phyloP scores from a whole-genome alignment of 2,797 vertebrate genomes.

The Enteromius treurensis region DNA sequence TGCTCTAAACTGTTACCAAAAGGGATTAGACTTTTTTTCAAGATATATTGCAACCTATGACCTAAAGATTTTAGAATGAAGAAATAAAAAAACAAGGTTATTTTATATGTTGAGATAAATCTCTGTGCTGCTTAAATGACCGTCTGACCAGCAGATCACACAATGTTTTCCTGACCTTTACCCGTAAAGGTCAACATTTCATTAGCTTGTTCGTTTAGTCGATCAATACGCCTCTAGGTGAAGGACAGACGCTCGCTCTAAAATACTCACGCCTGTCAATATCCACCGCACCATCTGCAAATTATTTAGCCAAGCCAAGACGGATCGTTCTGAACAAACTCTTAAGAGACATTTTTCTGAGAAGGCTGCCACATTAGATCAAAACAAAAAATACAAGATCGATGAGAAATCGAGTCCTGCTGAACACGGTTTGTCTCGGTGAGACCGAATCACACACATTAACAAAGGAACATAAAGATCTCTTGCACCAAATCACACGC shows the following conservation, averaged over 20 bases:
- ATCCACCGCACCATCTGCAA: conserved; percentile 22
- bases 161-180: conserved; percentile 39
- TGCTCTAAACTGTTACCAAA: too few species aligned
- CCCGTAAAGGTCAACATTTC: conserved; percentile 48
- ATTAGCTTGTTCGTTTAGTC: conserved; percentile 39
- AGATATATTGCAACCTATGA: not conserved
- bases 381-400: conserved; percentile 13
- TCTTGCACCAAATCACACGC: conserved; percentile 8
- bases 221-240: conserved; percentile 47
- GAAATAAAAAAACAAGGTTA: not conserved
- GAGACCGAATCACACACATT: conserved; percentile 9
- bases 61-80: not conserved
- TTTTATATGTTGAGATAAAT: not conserved
- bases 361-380: not conserved
- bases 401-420: conserved; percentile 10
- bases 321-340: not conserved
- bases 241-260: conserved; percentile 29
- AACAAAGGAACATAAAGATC: not conserved
- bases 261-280: conserved; percentile 39
- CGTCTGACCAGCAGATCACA: not conserved
- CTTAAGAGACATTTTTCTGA: conserved; percentile 29
- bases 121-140: not conserved
- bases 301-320: conserved; percentile 10
- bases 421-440: not conserved
- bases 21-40: not conserved